These are phyloP conservation scores for Festucalex cinctus DNA, from an alignment of 2,113 vertebrate species.

Conservation along the genomic window DNA sequence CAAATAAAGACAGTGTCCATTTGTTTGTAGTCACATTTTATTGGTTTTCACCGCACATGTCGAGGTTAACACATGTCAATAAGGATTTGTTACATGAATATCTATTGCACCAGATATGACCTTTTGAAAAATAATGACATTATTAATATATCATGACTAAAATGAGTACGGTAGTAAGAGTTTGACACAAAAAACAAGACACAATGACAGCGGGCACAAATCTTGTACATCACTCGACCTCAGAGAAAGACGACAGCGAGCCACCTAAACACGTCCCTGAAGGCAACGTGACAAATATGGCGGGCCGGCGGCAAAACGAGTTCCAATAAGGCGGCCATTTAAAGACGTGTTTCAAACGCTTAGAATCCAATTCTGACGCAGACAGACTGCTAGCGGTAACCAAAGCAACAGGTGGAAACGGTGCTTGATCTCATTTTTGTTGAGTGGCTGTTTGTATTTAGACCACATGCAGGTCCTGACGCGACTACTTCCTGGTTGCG, in stretches of 20 bases:
- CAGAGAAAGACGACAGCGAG: conserved; percentile 48
- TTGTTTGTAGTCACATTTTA: conserved; percentile 62
- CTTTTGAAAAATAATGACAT: conserved; percentile 66
- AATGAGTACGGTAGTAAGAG: conserved; percentile 41
- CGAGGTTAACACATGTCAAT: conserved; percentile 66
- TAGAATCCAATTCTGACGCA: background rate
- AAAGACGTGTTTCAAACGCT: conserved; percentile 13
- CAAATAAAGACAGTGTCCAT: conserved; percentile 22
- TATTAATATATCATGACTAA: conserved; percentile 8
- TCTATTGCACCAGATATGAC: conserved; percentile 66
- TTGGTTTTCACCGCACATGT: conserved; percentile 69
- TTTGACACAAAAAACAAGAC: conserved; percentile 60
- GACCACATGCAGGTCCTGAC: background rate
- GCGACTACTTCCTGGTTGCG: background rate
- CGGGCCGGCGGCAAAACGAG: conserved; percentile 14
- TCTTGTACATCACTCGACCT: conserved; percentile 59
- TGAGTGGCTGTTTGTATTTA: background rate
- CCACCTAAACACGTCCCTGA: conserved; percentile 29
- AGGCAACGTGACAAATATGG: conserved; percentile 33
- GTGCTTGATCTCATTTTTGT: background rate
- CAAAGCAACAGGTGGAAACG: background rate
- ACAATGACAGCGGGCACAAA: conserved; percentile 51
- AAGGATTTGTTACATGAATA: conserved; percentile 67
- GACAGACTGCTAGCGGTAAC: background rate
- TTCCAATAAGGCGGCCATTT: conserved; percentile 9